These are phyloP conservation scores for Corythornis madagascariensis DNA, from an alignment of 2,113 vertebrate species.

Conservation along the genomic window DNA sequence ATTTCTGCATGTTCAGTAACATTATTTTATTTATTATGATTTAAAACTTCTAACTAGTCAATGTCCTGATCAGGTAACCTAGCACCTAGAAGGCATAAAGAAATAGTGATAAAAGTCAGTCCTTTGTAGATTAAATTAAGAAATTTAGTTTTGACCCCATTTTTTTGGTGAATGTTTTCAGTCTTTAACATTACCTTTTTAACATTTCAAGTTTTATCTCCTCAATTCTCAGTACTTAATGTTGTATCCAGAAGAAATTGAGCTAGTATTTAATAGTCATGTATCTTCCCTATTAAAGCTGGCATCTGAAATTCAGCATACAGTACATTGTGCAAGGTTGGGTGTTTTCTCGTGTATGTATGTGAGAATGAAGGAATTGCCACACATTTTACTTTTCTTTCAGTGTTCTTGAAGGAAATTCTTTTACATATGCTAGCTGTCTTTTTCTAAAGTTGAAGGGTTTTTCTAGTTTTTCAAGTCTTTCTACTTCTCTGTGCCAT, in stretches of 20 bases:
- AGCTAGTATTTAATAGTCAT: neutral
- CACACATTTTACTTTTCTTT: neutral
- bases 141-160: neutral
- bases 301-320: neutral
- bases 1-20: constrained; percentile 56
- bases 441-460: neutral
- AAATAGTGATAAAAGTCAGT: neutral
- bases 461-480: neutral
- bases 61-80: neutral
- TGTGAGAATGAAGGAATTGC: neutral
- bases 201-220: neutral
- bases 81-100: neutral
- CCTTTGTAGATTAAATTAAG: neutral
- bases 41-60: constrained; percentile 29
- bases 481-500: neutral
- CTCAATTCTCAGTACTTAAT: neutral
- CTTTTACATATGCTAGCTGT: neutral
- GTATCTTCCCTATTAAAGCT: neutral
- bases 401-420: neutral
- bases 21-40: constrained; percentile 41
- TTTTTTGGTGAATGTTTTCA: neutral
- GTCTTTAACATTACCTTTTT: neutral
- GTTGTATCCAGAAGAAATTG: neutral
- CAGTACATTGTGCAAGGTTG: neutral
- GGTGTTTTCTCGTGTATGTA: neutral